Evolutionary conservation across 2,113 vertebrate genomes (phyloP).

Genomic region (Thalassoma bifasciatum): DNA sequence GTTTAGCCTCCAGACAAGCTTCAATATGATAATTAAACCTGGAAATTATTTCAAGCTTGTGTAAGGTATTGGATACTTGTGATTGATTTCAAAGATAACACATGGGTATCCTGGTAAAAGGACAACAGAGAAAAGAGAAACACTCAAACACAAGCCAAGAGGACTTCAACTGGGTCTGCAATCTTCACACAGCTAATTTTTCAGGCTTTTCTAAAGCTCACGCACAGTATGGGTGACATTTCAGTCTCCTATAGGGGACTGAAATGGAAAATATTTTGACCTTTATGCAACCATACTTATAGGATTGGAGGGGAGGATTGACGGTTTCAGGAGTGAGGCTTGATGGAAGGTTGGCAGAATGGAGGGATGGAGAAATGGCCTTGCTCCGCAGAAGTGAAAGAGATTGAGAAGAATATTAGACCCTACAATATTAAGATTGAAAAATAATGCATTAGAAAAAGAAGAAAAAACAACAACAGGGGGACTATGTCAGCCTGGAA

Average conservation of each 20-base stretch:
- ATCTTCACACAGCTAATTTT: conserved; percentile 33
- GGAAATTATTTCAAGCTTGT: conserved; percentile 10
- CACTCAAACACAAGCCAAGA: neutral
- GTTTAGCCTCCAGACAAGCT: neutral
- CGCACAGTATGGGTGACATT: conserved; percentile 66
- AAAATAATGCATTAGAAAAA: conserved; percentile 2
- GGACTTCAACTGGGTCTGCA: neutral
- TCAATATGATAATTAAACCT: neutral
- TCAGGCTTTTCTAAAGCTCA: conserved; percentile 46
- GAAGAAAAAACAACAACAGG: neutral
- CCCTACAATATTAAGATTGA: conserved; percentile 7
- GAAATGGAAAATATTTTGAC: conserved; percentile 70
- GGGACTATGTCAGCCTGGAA: neutral
- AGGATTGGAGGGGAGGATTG: conserved; percentile 45
- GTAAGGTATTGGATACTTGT: conserved; percentile 10
- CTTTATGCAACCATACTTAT: conserved; percentile 61
- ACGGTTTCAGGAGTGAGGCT: conserved; percentile 11
- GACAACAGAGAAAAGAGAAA: neutral
- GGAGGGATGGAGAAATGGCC: conserved; percentile 35
- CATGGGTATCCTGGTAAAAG: neutral
- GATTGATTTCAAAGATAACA: conserved; percentile 7
- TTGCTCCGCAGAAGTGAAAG: neutral
- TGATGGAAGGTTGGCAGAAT: conserved; percentile 13
- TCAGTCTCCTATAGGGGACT: conserved; percentile 54
- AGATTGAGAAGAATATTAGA: conserved; percentile 28